A percentile compares a stretch with the other conserved stretches of the same genome.
These are phyloP conservation scores for Cecidostiba fungosa DNA, from an alignment of 2,888 invertebrate species.

Conservation along the genomic window DNA sequence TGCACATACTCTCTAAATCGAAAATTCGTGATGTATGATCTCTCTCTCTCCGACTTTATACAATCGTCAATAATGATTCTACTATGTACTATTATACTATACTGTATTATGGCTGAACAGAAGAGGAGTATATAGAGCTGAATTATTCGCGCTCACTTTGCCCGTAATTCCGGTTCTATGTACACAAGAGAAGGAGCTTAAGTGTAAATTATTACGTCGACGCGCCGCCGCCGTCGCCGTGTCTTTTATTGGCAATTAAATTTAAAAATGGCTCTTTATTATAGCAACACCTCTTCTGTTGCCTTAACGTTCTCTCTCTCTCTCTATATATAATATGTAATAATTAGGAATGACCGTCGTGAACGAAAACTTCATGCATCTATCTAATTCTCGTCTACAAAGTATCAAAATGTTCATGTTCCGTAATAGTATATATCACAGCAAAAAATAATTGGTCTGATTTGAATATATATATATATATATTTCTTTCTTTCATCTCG, in stretches of 20 bases:
- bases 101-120: background rate
- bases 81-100: background rate
- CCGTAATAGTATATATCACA: slow-evolving; percentile 30
- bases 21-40: background rate
- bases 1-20: background rate
- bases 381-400: slow-evolving; percentile 56
- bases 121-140: background rate
- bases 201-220: background rate
- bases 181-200: background rate
- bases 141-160: background rate
- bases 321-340: slow-evolving; percentile 25
- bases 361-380: slow-evolving; percentile 59
- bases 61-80: slow-evolving; percentile 12
- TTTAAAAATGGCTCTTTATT: background rate
- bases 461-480: background rate
- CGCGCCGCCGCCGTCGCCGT: too few species aligned
- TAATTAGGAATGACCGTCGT: slow-evolving; percentile 33
- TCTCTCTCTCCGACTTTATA: background rate
- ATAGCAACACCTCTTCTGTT: background rate
- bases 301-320: background rate
- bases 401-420: slow-evolving; percentile 47
- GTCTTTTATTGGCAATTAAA: slow-evolving; percentile 2
- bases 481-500: background rate
- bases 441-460: slow-evolving; percentile 56
- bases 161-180: slow-evolving; percentile 4